A percentile compares a stretch with the other conserved stretches of the same genome.
These are phyloP conservation scores for Altica lythri DNA, from an alignment of 2,888 invertebrate genomes.

Conservation along the genomic window DNA sequence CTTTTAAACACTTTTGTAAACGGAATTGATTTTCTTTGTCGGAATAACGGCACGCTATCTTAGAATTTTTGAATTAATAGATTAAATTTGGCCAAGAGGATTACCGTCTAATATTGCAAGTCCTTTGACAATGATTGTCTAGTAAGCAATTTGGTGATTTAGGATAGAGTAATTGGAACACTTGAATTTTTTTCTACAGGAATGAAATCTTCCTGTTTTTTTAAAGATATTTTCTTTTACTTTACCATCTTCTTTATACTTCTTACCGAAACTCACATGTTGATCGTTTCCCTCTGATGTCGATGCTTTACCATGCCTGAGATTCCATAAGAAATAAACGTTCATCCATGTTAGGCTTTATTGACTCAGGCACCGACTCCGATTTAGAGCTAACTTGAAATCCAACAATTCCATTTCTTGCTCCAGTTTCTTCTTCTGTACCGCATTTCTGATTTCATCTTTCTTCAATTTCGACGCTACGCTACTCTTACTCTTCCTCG, in stretches of 20 bases:
- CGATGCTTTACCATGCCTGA: no score
- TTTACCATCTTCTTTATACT: no score
- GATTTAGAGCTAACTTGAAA: not conserved
- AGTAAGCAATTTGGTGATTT: not conserved
- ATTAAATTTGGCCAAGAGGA: constrained; percentile 7
- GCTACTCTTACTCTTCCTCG: not conserved
- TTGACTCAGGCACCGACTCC: not conserved
- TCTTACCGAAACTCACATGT: no score
- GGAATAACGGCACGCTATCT: constrained; percentile 1
- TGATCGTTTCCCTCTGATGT: no score
- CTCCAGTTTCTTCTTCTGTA: not conserved
- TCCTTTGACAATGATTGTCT: not conserved
- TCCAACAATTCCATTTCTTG: not conserved
- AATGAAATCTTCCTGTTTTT: no score
- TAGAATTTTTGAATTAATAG: not conserved
- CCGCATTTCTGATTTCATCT: not conserved
- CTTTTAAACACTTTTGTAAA: constrained; percentile 13
- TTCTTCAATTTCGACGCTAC: not conserved
- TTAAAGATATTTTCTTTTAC: no score
- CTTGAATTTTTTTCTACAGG: not conserved
- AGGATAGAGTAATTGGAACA: not conserved
- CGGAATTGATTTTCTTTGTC: constrained; percentile 12
- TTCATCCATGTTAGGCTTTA: not conserved
- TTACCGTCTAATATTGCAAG: constrained; percentile 1
- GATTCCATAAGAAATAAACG: not conserved